Conservation (phyloP, 2,113 vertebrate species). For the Erythrocercus mccallii region DNA sequence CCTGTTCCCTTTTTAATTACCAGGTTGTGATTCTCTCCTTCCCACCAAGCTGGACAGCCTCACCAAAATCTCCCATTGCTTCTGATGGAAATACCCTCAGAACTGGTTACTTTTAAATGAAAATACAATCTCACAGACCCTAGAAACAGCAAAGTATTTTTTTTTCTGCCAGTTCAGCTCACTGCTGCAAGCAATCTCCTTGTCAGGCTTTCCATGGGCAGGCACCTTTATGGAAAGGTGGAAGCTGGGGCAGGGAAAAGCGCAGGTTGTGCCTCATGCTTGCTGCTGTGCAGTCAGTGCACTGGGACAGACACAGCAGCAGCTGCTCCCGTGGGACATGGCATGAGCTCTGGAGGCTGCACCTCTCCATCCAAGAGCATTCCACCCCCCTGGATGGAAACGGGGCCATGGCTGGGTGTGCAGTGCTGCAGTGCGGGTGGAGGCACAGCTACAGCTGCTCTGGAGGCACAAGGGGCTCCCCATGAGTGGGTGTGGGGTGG, state of each 20-base stretch:
- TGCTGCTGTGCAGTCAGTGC: neutral
- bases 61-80: neutral
- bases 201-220: neutral
- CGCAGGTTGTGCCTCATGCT: neutral
- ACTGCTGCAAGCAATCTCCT: neutral
- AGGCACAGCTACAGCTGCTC: neutral
- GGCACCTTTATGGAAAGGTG: neutral
- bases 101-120: neutral
- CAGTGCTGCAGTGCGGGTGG: neutral
- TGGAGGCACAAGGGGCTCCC: neutral
- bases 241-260: neutral
- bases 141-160: neutral
- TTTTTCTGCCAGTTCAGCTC: neutral
- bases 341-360: neutral
- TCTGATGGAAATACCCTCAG: neutral
- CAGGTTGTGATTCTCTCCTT: neutral
- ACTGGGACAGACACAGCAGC: neutral
- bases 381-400: neutral
- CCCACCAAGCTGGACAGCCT: neutral
- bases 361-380: neutral
- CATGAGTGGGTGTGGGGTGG: too few relatives aligned
- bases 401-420: neutral
- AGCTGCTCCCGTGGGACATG: neutral
- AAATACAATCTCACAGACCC: neutral
- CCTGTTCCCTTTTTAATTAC: neutral